Conservation (phyloP, 2,113 vertebrate genomes). For the Cryptotis parvus region DNA sequence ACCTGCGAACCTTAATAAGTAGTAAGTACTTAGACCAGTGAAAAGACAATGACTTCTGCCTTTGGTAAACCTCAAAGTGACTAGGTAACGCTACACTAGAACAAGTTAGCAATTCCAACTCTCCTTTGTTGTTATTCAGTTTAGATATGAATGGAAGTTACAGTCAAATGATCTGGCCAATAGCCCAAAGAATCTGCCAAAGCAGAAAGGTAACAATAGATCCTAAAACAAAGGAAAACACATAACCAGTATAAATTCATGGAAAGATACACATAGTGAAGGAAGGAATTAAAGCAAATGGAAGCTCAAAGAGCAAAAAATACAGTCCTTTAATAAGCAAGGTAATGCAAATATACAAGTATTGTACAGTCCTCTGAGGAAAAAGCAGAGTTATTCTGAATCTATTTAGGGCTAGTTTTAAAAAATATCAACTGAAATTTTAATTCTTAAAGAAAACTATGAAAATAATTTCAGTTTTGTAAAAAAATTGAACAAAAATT, state of each 20-base stretch:
- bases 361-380: neutral
- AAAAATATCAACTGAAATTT: constrained; percentile 28
- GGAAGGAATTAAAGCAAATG: neutral
- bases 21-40: neutral
- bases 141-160: neutral
- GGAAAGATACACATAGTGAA: neutral
- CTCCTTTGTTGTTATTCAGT: neutral
- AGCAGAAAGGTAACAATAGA: neutral
- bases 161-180: neutral
- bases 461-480: neutral
- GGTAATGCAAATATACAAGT: neutral
- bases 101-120: neutral
- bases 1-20: neutral
- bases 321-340: neutral
- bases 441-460: neutral
- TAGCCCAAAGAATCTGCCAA: neutral
- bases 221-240: constrained; percentile 51
- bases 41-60: neutral
- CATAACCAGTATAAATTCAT: neutral
- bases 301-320: neutral
- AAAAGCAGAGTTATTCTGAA: neutral
- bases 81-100: too few species aligned
- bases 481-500: neutral
- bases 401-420: neutral
- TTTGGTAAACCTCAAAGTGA: neutral